phyloP scores from a whole-genome alignment of 2,888 invertebrate species.

The Leptinotarsa haldemani region DNA sequence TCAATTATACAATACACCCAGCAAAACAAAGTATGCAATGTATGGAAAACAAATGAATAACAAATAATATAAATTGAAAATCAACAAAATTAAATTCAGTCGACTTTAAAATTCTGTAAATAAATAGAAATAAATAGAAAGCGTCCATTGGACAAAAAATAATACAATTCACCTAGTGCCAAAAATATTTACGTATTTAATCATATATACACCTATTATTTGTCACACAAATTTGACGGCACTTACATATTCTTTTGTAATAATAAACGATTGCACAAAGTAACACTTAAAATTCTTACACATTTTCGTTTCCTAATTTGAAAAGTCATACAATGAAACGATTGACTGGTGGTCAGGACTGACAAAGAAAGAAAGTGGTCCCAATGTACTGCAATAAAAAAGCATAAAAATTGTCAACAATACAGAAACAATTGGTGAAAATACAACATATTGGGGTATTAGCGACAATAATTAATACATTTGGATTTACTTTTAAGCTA shows the following conservation, averaged over 20 bases:
- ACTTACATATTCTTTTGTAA: constrained; percentile 56
- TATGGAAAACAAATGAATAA: constrained; percentile 41
- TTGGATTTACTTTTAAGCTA: constrained; percentile 60
- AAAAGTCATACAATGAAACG: neutral
- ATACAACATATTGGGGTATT: constrained; percentile 31
- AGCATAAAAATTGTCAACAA: constrained; percentile 36
- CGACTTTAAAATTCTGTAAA: constrained; percentile 39
- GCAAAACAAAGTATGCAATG: constrained; percentile 36
- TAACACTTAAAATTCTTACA: constrained; percentile 48
- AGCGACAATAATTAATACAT: constrained; percentile 56
- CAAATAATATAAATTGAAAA: constrained; percentile 39
- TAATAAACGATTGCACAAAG: constrained; percentile 57
- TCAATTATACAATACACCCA: constrained; percentile 24
- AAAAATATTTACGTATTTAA: constrained; percentile 49
- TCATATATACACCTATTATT: constrained; percentile 60
- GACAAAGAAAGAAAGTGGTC: constrained; percentile 34
- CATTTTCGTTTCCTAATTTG: constrained; percentile 26
- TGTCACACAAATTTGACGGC: constrained; percentile 62
- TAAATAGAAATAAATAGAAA: constrained; percentile 39
- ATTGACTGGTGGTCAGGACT: constrained; percentile 16
- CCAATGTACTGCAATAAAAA: constrained; percentile 29
- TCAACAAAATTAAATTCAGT: constrained; percentile 44
- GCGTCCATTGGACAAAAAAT: constrained; percentile 21
- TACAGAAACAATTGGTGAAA: constrained; percentile 31
- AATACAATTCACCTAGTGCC: constrained; percentile 46